Conservation (phyloP, 2,797 vertebrate species). For the Danio jaintianensis region DNA sequence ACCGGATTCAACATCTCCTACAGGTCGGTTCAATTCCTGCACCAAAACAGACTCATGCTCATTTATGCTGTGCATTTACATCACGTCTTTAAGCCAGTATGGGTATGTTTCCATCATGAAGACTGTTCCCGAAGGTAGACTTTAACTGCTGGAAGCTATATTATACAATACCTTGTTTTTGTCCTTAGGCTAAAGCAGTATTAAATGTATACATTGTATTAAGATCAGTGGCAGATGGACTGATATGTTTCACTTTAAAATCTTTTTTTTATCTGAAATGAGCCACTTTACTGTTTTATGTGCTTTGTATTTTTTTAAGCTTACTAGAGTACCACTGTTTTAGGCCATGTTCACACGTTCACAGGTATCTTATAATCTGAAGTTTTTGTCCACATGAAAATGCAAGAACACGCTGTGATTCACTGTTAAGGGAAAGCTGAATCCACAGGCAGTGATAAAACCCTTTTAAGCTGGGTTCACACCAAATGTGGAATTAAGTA, state of each 20-base stretch:
- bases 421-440: too few species aligned
- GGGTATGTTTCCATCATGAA: background rate
- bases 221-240: background rate
- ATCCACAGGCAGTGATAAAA: too few species aligned
- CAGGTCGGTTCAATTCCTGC: conserved; percentile 77
- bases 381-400: too few species aligned
- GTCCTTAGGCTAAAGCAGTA: background rate
- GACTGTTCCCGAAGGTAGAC: background rate
- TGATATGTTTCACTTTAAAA: background rate
- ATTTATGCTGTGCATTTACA: too few species aligned
- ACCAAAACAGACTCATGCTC: background rate
- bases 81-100: too few species aligned
- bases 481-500: too few species aligned
- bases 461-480: too few species aligned
- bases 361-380: too few species aligned
- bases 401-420: too few species aligned
- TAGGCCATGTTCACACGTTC: too few species aligned
- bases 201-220: background rate
- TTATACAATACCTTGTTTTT: background rate
- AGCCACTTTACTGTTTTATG: background rate
- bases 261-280: background rate
- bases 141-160: background rate
- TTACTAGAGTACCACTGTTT: too few species aligned
- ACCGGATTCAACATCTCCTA: conserved; percentile 99
- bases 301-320: too few species aligned